Conservation (phyloP, 2,113 vertebrate genomes). For the Heteronetta atricapilla region DNA sequence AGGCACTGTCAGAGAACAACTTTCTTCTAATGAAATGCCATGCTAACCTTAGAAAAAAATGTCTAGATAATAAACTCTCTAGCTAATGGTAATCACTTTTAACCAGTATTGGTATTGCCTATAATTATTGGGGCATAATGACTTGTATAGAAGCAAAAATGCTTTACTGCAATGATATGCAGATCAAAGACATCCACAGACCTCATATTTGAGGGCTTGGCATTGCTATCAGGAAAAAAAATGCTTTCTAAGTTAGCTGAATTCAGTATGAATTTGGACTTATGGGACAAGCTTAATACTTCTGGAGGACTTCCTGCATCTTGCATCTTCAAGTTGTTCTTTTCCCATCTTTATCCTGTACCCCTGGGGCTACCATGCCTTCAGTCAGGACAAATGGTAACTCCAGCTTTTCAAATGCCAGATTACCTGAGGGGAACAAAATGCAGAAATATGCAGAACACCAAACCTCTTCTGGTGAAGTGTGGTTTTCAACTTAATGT, state of each 20-base stretch:
- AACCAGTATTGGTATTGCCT: neutral
- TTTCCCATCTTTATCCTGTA: neutral
- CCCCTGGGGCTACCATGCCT: neutral
- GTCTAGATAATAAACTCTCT: neutral
- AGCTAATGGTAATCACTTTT: neutral
- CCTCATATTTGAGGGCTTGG: neutral
- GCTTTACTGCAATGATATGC: neutral
- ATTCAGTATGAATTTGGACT: neutral
- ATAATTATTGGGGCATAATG: neutral
- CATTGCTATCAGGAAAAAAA: neutral
- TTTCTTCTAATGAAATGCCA: neutral
- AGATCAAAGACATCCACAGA: neutral
- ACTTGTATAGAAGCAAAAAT: neutral
- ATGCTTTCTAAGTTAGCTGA: neutral
- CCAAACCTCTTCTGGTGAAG: neutral
- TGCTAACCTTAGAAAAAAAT: neutral
- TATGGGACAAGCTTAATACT: neutral
- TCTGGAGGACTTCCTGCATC: neutral
- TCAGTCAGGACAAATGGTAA: neutral
- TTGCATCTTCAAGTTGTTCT: neutral
- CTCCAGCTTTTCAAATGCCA: neutral
- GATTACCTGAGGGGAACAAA: neutral
- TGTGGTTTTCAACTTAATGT: neutral
- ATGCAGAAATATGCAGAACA: neutral
- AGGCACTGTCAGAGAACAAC: neutral